Evolutionary conservation across 2,797 vertebrate genomes (phyloP), one percentile per base, ranked within the genome.

Genomic region (Scolopax bukidnonensis): DNA sequence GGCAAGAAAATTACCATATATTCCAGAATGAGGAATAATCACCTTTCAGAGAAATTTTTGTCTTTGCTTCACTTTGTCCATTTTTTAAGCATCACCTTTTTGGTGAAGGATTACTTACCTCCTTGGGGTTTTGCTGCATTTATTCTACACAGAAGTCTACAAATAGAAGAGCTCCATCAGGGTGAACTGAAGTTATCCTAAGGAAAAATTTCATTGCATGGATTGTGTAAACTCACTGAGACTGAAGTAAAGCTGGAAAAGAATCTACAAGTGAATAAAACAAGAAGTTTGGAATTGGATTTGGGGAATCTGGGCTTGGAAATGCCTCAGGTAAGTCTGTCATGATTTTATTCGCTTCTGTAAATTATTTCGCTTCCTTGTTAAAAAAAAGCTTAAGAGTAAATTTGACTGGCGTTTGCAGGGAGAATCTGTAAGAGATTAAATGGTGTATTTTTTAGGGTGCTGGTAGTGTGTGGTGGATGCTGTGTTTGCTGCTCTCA

Each of bases 301-400:
- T 98, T 98, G 97, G 97, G 96, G 96, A 97, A 98, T 98, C 98
- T 98, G 98, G 98, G 98, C 98, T 98, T 98, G 98, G 99, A 99
- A 98, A 99, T 99, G 99, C 99, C 99, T 99, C 99, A 99, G 99
- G 99, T 99, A 98, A 98, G 97, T 90, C 19, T 64, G 47, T 53
- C 70, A 28, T 1, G 20, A 57, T 93, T 83, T 77, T 68, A 20
- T 93, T 70, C 7, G 2, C 20, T 54, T 85, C 67, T 75, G 27
- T 60, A 80, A 89, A 83, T 74, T 54, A 80, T 84, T 81, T 28
- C 67, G 16, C 48, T 68, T 87, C 24, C 18, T n/a, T 78, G 24
- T 48, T 50, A 11, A 9, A 12, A 24, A 23, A 54, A 9, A 23
- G 36, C 36, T 36, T 36, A 36, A 36, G 20, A 88, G 24, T 50